Conservation (phyloP, 2,888 invertebrate species). For the Heliconius hortense region DNA sequence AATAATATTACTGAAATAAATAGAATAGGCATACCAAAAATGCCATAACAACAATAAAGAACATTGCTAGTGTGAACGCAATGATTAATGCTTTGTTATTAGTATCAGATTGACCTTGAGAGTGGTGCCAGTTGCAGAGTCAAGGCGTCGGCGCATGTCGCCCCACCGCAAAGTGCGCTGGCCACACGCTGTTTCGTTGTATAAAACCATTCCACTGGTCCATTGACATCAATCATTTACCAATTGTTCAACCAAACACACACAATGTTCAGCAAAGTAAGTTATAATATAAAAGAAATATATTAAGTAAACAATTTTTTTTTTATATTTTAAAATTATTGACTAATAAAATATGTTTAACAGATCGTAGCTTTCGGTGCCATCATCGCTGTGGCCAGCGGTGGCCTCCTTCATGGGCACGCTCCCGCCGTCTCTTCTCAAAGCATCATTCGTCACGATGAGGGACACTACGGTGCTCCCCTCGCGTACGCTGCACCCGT, state of each 20-base stretch:
- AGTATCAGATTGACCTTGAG: conserved; percentile 55
- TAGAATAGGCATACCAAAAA: conserved; percentile 1
- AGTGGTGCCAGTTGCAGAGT: conserved; percentile 59
- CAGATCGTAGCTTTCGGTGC: conserved; percentile 53
- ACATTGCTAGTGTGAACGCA: conserved; percentile 31
- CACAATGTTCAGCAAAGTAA: conserved; percentile 71
- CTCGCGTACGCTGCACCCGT: conserved; percentile 46
- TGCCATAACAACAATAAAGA: conserved; percentile 18
- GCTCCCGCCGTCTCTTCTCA: conserved; percentile 58
- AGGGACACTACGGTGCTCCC: conserved; percentile 50
- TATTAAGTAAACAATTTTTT: background rate
- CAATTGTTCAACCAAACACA: conserved; percentile 57
- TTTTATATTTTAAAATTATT: background rate
- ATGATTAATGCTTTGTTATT: conserved; percentile 49
- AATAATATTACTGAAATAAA: background rate
- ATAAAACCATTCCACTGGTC: conserved; percentile 65
- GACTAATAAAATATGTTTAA: conserved; percentile 25
- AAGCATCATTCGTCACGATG: conserved; percentile 57
- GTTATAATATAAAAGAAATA: conserved; percentile 41
- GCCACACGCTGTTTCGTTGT: conserved; percentile 51
- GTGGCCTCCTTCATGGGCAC: conserved; percentile 57
- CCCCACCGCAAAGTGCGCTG: conserved; percentile 47
- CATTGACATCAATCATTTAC: conserved; percentile 64
- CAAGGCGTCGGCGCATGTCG: conserved; percentile 52
- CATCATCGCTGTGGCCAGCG: conserved; percentile 60